Conservation (phyloP, 2,113 vertebrate species). For the Eulemur macaco region DNA sequence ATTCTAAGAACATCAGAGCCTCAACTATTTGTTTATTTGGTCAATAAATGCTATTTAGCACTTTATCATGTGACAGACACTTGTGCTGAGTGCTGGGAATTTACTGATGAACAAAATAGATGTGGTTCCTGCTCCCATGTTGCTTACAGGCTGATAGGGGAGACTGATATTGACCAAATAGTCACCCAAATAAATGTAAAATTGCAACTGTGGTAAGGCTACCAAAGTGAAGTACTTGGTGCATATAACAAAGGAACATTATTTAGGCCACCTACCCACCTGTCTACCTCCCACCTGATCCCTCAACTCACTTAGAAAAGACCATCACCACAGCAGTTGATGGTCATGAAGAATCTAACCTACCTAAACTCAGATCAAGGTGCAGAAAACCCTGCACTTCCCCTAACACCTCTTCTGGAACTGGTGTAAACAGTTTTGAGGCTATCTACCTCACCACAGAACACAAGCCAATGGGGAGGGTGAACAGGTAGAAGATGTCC, state of each 20-base stretch:
- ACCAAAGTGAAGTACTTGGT: not conserved
- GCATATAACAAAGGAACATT: not conserved
- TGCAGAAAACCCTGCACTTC: not conserved
- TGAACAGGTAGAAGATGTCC: not conserved
- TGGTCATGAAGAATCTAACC: not conserved
- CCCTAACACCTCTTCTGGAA: not conserved
- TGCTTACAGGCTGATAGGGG: not conserved
- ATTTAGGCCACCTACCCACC: not conserved
- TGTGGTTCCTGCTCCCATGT: not conserved
- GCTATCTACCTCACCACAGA: not conserved
- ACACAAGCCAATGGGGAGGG: not conserved
- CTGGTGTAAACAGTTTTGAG: not conserved
- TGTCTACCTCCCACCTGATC: not conserved
- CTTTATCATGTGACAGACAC: not conserved
- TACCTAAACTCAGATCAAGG: not conserved
- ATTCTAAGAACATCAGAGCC: not conserved
- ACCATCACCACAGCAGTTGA: not conserved
- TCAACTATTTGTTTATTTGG: not conserved
- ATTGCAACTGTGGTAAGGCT: not conserved
- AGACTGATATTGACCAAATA: not conserved
- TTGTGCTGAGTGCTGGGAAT: not conserved
- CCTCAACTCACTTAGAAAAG: not conserved
- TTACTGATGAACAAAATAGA: not conserved
- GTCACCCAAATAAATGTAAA: constrained; percentile 32
- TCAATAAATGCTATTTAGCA: constrained; percentile 26